Evolutionary conservation across 2,113 vertebrate genomes (phyloP).

Genomic region (Coptodon rendalli): DNA sequence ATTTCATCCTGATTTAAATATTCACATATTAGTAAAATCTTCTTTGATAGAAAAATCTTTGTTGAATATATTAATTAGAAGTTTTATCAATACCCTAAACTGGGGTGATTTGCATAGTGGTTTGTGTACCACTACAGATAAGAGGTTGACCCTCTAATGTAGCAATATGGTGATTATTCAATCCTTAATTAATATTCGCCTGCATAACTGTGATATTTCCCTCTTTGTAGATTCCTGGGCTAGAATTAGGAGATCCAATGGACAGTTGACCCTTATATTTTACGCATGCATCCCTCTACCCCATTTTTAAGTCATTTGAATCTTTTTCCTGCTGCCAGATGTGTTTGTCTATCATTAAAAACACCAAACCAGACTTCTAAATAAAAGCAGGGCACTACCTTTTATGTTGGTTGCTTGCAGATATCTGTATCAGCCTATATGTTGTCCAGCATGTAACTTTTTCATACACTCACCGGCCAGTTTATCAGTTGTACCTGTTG

Average conservation of each 20-base stretch:
- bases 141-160: background rate
- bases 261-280: background rate
- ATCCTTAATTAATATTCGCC: background rate
- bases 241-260: background rate
- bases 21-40: background rate
- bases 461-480: background rate
- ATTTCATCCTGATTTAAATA: background rate
- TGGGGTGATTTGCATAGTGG: background rate
- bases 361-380: background rate
- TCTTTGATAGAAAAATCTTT: background rate
- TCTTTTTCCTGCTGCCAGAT: background rate
- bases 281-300: background rate
- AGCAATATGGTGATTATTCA: background rate
- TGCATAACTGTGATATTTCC: constrained; percentile 18
- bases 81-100: background rate
- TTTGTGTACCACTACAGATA: background rate
- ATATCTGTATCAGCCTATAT: background rate
- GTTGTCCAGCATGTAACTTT: background rate
- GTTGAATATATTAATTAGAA: background rate
- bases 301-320: accelerated
- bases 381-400: background rate
- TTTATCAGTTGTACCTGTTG: background rate
- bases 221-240: constrained; percentile 16
- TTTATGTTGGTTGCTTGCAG: background rate
- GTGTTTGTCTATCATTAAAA: background rate